Evolutionary conservation across 1,140 invertebrate species (phyloP), one percentile per base, ranked within the genome.

Genomic region (Bombus confusus): DNA sequence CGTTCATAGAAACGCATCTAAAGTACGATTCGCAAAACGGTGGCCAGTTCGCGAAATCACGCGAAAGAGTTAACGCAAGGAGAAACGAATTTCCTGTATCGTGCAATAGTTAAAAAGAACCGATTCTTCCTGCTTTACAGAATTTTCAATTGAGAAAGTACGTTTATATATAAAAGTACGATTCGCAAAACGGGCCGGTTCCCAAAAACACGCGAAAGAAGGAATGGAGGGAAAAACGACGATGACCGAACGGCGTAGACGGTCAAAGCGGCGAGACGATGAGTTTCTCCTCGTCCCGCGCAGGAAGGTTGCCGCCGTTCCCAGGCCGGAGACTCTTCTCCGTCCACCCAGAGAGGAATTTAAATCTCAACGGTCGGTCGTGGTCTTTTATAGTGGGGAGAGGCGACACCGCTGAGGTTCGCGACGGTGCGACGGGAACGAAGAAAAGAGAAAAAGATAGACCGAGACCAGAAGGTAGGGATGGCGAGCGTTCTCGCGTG

Each of bases 321-420:
- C 89, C 92, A 92, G 89, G 88, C 90, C 72, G 84, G 80, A 31
- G 87, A 76, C 85, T 89, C 80, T 64, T 59, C 88, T 88, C 86
- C 87, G 91, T 85, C 86, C 87, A 86, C 83, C 91, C 87, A 76
- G 78, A 86, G 88, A 87, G 91, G 93, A 94, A 94, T 94, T 94
- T 94, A 94, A 94, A 94, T 94, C 93, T 93, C 93, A 94, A 94
- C 93, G 89, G 93, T 94, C 93, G 87, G 87, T 89, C 85, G 83
- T 81, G 83, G 85, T 72, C 89, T 85, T 80, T 72, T 69, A 80
- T 87, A 82, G 83, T 91, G 87, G 90, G 87, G 89, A 84, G 83
- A 86, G 71, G 59, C 77, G 84, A 85, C 77, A 85, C 78, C 79
- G 84, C 71, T 43, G 84, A 57, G 84, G 69, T 66, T 73, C 74